phyloP scores from a whole-genome alignment of 2,888 invertebrate species.

The Parochlus steinenii region DNA sequence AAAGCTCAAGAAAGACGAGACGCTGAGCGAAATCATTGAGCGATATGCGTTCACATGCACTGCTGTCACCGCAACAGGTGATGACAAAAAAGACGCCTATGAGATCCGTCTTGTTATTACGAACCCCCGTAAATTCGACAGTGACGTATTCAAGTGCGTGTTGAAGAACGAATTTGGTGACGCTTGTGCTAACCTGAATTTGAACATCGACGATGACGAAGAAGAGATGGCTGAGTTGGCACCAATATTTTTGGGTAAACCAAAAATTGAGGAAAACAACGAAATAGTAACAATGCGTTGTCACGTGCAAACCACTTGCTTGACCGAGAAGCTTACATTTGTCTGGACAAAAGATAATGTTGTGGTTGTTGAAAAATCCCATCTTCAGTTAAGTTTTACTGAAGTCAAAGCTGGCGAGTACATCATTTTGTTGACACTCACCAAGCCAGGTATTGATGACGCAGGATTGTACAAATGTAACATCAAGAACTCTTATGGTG shows the following conservation, averaged over 20 bases:
- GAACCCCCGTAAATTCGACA: constrained; percentile 11
- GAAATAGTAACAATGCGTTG: constrained; percentile 80
- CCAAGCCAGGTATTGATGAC: constrained; percentile 86
- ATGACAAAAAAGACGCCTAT: constrained; percentile 7
- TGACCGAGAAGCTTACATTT: constrained; percentile 61
- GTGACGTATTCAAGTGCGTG: constrained; percentile 43
- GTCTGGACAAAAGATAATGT: constrained; percentile 70
- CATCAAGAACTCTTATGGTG: constrained; percentile 89
- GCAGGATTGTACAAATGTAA: constrained; percentile 97
- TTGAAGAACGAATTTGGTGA: constrained; percentile 92
- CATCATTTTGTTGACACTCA: constrained; percentile 70
- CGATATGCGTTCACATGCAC: constrained; percentile 16
- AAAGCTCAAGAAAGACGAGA: constrained; percentile 58
- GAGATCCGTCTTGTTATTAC: constrained; percentile 11
- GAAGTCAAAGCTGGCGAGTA: constrained; percentile 66
- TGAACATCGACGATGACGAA: constrained; percentile 94
- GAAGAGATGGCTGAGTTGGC: constrained; percentile 76
- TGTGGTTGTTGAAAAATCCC: constrained; percentile 63
- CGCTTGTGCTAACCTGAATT: constrained; percentile 88
- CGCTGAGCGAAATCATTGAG: constrained; percentile 76
- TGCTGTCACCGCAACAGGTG: constrained; percentile 7
- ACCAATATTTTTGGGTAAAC: constrained; percentile 86
- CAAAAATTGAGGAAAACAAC: constrained; percentile 68
- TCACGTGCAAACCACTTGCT: constrained; percentile 48
- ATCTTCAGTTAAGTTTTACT: constrained; percentile 58